phyloP scores from a whole-genome alignment of 2,888 invertebrate species.

The Parnassius smintheus region DNA sequence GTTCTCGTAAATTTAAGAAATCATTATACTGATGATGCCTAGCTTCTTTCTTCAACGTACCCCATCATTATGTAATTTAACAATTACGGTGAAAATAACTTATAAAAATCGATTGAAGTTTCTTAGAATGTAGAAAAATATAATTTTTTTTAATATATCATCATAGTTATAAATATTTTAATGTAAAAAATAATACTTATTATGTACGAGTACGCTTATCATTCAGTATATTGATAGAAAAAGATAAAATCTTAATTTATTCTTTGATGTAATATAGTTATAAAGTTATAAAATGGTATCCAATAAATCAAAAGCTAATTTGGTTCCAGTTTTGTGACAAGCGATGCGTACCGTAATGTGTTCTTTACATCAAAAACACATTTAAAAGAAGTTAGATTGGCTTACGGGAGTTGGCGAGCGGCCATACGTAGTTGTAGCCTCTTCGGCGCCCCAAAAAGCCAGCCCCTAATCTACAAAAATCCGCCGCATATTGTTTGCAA shows the following conservation, averaged over 20 bases:
- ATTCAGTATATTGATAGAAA: background rate
- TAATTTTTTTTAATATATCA: too few species aligned
- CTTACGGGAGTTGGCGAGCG: conserved; percentile 75
- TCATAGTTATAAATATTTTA: too few species aligned
- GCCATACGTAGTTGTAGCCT: conserved; percentile 73
- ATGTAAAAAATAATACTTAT: too few species aligned
- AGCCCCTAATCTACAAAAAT: conserved; percentile 72
- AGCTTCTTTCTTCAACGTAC: too few species aligned
- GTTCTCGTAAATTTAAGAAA: too few species aligned
- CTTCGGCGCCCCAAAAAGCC: conserved; percentile 65
- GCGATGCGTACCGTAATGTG: conserved; percentile 73
- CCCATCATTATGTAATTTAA: too few species aligned
- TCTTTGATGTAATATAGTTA: conserved; percentile 15
- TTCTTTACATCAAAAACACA: conserved; percentile 81
- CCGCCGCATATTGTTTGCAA: conserved; percentile 75
- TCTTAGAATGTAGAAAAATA: too few species aligned
- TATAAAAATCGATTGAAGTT: too few species aligned
- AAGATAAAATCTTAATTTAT: background rate
- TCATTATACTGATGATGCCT: too few species aligned
- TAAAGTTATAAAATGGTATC: conserved; percentile 32
- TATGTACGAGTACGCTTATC: too few species aligned
- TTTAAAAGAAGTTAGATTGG: conserved; percentile 82
- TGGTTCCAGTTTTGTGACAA: conserved; percentile 62
- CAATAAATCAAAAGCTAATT: conserved; percentile 76
- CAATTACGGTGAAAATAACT: too few species aligned